Evolutionary conservation across 2,888 invertebrate genomes (phyloP).

Genomic region (Rhagonycha lutea): DNA sequence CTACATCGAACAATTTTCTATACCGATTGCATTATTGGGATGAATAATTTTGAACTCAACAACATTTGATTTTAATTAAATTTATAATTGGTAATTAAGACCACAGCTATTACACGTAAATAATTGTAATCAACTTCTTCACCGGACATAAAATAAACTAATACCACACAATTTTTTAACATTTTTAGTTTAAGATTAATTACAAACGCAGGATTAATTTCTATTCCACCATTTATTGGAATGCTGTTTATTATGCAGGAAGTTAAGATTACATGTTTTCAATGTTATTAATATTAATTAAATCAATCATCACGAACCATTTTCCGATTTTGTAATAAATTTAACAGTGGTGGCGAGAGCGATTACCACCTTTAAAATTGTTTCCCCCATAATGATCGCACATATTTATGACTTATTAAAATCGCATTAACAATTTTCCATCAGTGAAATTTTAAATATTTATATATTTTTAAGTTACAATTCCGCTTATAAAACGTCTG

Average conservation of each 20-base stretch:
- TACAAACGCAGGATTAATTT: not conserved
- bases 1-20: not conserved
- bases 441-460: too few relatives aligned
- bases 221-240: not conserved
- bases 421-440: too few relatives aligned
- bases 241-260: not conserved
- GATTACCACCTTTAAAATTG: not conserved
- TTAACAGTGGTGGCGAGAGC: not conserved
- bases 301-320: not conserved
- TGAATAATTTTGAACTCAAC: not conserved
- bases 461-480: too few relatives aligned
- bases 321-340: too few relatives aligned
- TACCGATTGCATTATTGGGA: not conserved
- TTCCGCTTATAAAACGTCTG: too few relatives aligned
- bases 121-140: not conserved
- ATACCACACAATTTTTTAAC: not conserved
- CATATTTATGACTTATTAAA: too few relatives aligned
- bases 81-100: not conserved
- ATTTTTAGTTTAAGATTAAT: not conserved
- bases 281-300: not conserved
- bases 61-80: not conserved
- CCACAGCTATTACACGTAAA: not conserved
- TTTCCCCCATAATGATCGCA: not conserved
- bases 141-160: not conserved
- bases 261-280: not conserved